Evolutionary conservation across 1,140 invertebrate species (phyloP), one percentile per base, ranked within the genome.

Genomic region (Listronotus oregonensis): DNA sequence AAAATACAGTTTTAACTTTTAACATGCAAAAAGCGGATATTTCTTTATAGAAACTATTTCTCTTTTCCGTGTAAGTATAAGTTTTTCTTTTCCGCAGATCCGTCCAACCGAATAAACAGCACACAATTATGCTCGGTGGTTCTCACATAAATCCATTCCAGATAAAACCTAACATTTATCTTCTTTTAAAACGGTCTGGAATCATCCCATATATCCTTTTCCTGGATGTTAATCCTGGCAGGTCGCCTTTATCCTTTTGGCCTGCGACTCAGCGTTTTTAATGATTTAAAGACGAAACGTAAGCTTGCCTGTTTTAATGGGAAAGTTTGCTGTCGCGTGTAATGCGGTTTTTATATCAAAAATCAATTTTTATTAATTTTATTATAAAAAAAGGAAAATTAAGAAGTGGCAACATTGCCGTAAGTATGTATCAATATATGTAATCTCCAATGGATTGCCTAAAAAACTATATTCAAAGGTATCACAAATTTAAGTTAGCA

Each of bases 171-270:
- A 61, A 69, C 68, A 69, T 69, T 69, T 69, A 69, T 69, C 68
- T 69, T 69, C 68, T 67, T 69, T 66, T 64, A 62, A 64, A 69
- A 40, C 57, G 63, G 7, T 51, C 37, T 58, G 56, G 64, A 64
- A 67, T 66, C 66, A 62, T 70, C 65, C 68, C 65, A 67, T 67
- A 70, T 70, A 70, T 70, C 65, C 68, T 70, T 67, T 67, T 66
- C 57, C 59, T 58, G 40, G 68, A 70, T 70, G 68, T 67, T 70
- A 70, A 70, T 70, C 68, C 68, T 66, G 68, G 59, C 56, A 65
- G 68, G 50, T 66, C 52, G 63, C 56, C 49, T 51, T 66, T 66
- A 66, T 58, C 68, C 64, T 62, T 60, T 39, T 56, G 58, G 52
- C 42, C 52, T 32, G 47, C 59, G 59, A 70, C 51, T 70, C 68